A percentile compares a stretch with the other conserved stretches of the same genome.
Evolutionary conservation across 92 coral and sea anemone species (phyloP).

Genomic region (Parazoanthus atlanticus): DNA sequence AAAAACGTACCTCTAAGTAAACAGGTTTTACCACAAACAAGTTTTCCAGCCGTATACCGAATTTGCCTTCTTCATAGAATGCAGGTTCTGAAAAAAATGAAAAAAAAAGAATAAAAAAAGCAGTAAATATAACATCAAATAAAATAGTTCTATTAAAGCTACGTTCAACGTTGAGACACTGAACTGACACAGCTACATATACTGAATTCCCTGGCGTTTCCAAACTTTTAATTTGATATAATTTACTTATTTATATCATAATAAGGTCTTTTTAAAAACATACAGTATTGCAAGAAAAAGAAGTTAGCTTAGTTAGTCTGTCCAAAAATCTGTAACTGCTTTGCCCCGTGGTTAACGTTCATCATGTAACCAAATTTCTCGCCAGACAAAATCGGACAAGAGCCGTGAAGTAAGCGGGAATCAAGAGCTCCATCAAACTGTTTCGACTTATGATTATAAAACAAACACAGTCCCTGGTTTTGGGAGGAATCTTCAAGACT

Average conservation of each 20-base stretch:
- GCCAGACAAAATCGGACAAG: constrained; percentile 65
- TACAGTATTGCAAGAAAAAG: no score
- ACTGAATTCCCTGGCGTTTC: no score
- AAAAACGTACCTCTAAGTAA: constrained; percentile 37
- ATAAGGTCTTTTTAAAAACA: no score
- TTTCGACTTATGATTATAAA: constrained; percentile 54
- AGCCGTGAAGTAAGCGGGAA: constrained; percentile 69
- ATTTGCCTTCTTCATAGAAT: constrained; percentile 48
- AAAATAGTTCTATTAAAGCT: no score
- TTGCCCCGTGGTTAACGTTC: constrained; percentile 65
- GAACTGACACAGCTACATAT: no score
- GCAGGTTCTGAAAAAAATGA: constrained; percentile 47
- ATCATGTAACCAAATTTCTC: constrained; percentile 77
- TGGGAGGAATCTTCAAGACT: constrained; percentile 53
- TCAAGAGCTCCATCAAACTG: constrained; percentile 54
- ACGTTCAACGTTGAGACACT: neutral
- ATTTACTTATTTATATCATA: no score
- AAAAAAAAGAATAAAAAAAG: neutral
- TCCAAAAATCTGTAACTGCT: constrained; percentile 52
- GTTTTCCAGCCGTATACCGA: constrained; percentile 55
- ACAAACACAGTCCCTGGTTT: constrained; percentile 58
- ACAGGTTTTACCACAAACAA: constrained; percentile 51
- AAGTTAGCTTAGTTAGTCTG: neutral
- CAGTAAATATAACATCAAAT: neutral
- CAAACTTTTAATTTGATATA: no score